phyloP scores from a whole-genome alignment of 2,888 invertebrate species.

The Cantharis nigra region DNA sequence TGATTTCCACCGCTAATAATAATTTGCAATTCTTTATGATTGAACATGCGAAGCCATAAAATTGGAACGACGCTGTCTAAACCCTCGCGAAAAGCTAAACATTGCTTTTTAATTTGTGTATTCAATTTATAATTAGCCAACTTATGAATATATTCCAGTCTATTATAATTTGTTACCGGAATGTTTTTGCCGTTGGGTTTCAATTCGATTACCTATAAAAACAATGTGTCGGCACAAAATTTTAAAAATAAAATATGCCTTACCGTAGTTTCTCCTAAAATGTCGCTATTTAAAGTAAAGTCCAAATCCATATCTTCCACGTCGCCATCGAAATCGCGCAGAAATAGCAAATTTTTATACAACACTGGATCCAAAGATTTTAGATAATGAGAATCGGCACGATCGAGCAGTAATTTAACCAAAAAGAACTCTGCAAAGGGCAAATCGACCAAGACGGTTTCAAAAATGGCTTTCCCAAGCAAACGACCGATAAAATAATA shows the following conservation, averaged over 20 bases:
- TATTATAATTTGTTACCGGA: slow-evolving; percentile 87
- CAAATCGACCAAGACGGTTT: slow-evolving; percentile 90
- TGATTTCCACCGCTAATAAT: slow-evolving; percentile 95
- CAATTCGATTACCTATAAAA: slow-evolving; percentile 77
- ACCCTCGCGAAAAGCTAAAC: slow-evolving; percentile 86
- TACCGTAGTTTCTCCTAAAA: slow-evolving; percentile 85
- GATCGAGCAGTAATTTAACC: slow-evolving; percentile 81
- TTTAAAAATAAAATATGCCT: slow-evolving; percentile 31
- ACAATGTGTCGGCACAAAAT: neutral
- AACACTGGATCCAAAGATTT: slow-evolving; percentile 91
- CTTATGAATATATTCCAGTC: slow-evolving; percentile 94
- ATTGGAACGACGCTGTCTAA: slow-evolving; percentile 88
- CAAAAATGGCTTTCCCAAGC: slow-evolving; percentile 94
- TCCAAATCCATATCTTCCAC: slow-evolving; percentile 88
- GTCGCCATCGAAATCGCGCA: slow-evolving; percentile 84
- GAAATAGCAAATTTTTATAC: slow-evolving; percentile 85
- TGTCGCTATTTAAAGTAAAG: slow-evolving; percentile 89
- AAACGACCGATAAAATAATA: slow-evolving; percentile 94
- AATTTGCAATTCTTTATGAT: slow-evolving; percentile 90
- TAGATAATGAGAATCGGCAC: slow-evolving; percentile 83
- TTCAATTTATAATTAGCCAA: slow-evolving; percentile 96
- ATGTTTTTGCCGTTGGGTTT: slow-evolving; percentile 90
- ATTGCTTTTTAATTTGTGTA: slow-evolving; percentile 84
- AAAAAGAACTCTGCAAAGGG: slow-evolving; percentile 97
- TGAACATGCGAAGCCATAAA: slow-evolving; percentile 95